Evolutionary conservation across 2,888 invertebrate genomes (phyloP).

Genomic region (Epinotia ramella): DNA sequence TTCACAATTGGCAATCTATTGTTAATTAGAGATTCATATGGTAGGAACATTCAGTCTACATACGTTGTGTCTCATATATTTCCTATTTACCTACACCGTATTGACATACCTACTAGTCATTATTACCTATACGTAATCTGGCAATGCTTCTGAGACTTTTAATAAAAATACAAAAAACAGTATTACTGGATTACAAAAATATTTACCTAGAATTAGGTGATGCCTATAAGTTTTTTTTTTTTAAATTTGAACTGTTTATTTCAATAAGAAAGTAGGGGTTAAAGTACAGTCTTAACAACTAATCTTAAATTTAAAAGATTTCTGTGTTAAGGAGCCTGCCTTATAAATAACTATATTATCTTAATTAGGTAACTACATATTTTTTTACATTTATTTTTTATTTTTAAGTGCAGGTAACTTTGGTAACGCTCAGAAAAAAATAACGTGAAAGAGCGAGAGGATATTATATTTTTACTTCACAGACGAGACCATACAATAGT

Average conservation of each 20-base stretch:
- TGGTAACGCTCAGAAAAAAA: background rate
- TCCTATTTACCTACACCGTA: background rate
- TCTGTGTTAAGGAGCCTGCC: too few species aligned
- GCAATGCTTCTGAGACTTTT: too few species aligned
- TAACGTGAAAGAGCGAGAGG: background rate
- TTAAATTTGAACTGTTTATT: too few species aligned
- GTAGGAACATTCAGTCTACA: background rate
- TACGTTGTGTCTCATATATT: background rate
- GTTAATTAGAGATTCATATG: background rate
- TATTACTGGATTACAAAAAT: background rate
- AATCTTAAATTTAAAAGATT: too few species aligned
- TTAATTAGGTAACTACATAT: too few species aligned
- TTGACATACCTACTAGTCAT: background rate
- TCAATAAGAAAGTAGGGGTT: too few species aligned
- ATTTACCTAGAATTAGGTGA: background rate
- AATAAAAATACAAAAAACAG: too few species aligned
- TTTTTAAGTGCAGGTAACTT: background rate
- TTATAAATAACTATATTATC: too few species aligned
- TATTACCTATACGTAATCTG: background rate
- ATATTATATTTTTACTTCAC: background rate
- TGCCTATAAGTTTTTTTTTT: too few species aligned
- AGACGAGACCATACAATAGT: too few species aligned
- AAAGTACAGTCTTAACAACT: too few species aligned
- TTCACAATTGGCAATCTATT: background rate
- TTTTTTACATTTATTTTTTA: too few species aligned